Percentiles rank a stretch among this genome's conserved stretches.
These are phyloP conservation scores for Sakesphorus luctuosus DNA, from an alignment of 2,113 vertebrate genomes.

Conservation along the genomic window DNA sequence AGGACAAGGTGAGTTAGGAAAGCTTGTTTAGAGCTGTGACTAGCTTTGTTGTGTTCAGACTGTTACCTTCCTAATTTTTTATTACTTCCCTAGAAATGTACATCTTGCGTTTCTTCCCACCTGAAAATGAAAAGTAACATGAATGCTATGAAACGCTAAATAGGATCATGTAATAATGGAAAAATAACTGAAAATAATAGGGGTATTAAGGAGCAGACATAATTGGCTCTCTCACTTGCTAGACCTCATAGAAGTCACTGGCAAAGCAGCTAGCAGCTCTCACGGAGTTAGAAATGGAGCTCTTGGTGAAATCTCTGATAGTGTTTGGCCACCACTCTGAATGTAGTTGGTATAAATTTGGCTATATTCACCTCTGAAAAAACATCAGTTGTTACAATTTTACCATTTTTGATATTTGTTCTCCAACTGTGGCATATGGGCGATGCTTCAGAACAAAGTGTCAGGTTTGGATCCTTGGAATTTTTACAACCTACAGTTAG, in stretches of 20 bases:
- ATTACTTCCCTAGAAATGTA: background rate
- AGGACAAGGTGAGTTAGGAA: slow-evolving; percentile 37
- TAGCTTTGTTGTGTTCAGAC: background rate
- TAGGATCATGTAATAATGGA: background rate
- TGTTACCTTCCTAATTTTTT: background rate
- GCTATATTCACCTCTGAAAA: background rate
- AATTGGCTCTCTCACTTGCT: background rate
- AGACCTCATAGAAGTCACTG: background rate
- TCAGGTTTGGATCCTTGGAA: background rate
- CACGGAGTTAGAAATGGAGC: background rate
- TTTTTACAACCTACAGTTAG: background rate
- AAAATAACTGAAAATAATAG: background rate
- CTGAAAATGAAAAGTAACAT: background rate
- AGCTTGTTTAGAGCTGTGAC: slow-evolving; percentile 6
- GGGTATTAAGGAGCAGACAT: background rate
- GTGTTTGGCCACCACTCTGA: background rate
- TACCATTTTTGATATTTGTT: background rate
- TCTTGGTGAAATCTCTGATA: rapidly evolving
- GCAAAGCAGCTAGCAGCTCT: background rate
- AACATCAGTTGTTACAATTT: background rate
- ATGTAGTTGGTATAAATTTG: background rate
- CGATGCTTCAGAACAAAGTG: background rate
- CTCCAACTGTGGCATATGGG: background rate
- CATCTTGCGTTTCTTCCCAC: background rate
- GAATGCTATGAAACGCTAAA: background rate